Conservation (phyloP, 2,888 invertebrate genomes). For the Chymomyza amoena region DNA sequence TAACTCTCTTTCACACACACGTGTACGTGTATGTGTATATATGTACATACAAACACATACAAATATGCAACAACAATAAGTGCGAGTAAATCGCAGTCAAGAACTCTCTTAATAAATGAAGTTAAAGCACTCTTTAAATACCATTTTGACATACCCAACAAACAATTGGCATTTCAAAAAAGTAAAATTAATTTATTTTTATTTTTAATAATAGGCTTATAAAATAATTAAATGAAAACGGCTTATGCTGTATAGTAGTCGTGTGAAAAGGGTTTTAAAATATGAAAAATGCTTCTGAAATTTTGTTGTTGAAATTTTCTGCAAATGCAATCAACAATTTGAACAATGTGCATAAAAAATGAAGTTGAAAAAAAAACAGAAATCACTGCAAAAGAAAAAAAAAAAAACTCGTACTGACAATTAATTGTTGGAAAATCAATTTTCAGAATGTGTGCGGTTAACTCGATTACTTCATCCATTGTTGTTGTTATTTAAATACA, state of each 20-base stretch:
- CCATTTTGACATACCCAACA: conserved; percentile 40
- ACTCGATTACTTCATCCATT: conserved; percentile 42
- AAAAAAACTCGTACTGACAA: conserved; percentile 34
- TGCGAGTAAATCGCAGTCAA: conserved; percentile 47
- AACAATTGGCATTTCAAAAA: conserved; percentile 41
- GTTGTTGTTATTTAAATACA: conserved; percentile 11
- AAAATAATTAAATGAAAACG: conserved; percentile 59
- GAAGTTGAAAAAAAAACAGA: background rate
- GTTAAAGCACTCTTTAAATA: conserved; percentile 62
- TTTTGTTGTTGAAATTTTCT: conserved; percentile 40
- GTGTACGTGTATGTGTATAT: too few relatives aligned
- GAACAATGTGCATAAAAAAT: conserved; percentile 4
- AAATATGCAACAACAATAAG: conserved; percentile 29
- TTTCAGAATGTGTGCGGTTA: conserved; percentile 52
- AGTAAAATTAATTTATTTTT: conserved; percentile 51
- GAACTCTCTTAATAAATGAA: conserved; percentile 64
- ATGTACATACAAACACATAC: conserved; percentile 22
- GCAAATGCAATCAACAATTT: conserved; percentile 1
- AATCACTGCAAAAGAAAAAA: conserved; percentile 8
- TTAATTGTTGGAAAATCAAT: conserved; percentile 62
- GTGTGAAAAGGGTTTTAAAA: conserved; percentile 29
- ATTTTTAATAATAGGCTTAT: conserved; percentile 65
- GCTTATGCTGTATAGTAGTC: conserved; percentile 24
- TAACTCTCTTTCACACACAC: background rate
- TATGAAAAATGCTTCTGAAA: conserved; percentile 39